Evolutionary conservation across 2,888 invertebrate species (phyloP), one percentile per base, ranked within the genome.

Genomic region (Amorpha juglandis): DNA sequence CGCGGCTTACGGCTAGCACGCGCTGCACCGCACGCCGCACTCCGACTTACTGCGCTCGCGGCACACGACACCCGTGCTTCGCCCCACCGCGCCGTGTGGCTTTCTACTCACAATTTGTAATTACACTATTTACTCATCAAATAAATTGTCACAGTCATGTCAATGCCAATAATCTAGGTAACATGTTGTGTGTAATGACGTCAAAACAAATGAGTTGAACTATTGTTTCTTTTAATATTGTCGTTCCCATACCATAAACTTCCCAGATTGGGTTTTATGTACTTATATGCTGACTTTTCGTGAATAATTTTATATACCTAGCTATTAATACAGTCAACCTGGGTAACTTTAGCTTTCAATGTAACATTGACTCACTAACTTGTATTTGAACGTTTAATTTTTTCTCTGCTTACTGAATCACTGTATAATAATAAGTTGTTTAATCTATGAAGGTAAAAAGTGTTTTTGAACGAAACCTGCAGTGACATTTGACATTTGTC

Each of bases 81-180:
- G 72, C 78, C 79, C 76, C 78, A 74, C 74, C 78, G 75, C 78
- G 73, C 74, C 78, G 75, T 72, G 73, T 72, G 70, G 78, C 84
- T 88, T 86, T 85, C 90, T 89, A 87, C 83, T 83, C 72, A 70
- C 72, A 67, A 76, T 75, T 79, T 75, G 78, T 81, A 86, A 88
- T 87, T 87, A 84, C 77, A 80, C 79, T 83, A 86, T 84, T 82
- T 81, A 81, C 78, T 81, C 74, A 76, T 79, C 72, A 75, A 74
- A 75, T 75, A 73, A 71, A 76, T 75, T 73, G 74, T 73, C 74
- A 52, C 27, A 27, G 27, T 27, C 52, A 63, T 66, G 47, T 33
- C 38, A 33, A 63, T 63, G 50, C 12, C 58, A 48, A 48, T 58
- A 58, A 64, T 58, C 55, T 53, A 55, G 45, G 19, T 47, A 35